Evolutionary conservation across 2,113 vertebrate genomes (phyloP).

Genomic region (Elephas maximus): DNA sequence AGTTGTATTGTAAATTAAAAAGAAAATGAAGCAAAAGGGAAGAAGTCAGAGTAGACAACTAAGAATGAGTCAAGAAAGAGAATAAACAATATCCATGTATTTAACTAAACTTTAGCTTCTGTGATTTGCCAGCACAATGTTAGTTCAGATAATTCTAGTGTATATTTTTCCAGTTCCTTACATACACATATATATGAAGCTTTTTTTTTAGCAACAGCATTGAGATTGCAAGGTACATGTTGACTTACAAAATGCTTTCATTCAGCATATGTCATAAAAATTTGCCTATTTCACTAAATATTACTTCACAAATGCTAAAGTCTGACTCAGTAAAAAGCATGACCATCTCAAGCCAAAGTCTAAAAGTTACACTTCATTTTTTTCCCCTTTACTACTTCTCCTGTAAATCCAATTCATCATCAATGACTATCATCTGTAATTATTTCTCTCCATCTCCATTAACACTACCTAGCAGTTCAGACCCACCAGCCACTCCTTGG

Average conservation of each 20-base stretch:
- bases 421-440: not conserved
- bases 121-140: not conserved
- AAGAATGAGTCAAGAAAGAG: not conserved
- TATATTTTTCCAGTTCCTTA: not conserved
- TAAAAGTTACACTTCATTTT: not conserved
- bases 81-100: not conserved
- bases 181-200: not conserved
- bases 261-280: not conserved
- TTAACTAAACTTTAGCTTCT: not conserved
- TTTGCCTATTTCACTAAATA: not conserved
- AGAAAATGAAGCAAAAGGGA: not conserved
- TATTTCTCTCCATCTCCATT: not conserved
- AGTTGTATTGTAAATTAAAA: not conserved
- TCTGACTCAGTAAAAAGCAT: not conserved
- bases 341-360: not conserved
- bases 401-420: not conserved
- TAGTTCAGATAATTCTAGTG: not conserved
- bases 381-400: not conserved
- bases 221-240: not conserved
- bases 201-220: not conserved
- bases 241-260: conserved; percentile 15
- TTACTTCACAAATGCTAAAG: not conserved
- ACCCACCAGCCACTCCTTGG: too few relatives aligned
- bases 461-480: too few relatives aligned
- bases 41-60: not conserved